Conservation (phyloP, 23 tunicate genomes). For the Trididemnum miniatum region DNA sequence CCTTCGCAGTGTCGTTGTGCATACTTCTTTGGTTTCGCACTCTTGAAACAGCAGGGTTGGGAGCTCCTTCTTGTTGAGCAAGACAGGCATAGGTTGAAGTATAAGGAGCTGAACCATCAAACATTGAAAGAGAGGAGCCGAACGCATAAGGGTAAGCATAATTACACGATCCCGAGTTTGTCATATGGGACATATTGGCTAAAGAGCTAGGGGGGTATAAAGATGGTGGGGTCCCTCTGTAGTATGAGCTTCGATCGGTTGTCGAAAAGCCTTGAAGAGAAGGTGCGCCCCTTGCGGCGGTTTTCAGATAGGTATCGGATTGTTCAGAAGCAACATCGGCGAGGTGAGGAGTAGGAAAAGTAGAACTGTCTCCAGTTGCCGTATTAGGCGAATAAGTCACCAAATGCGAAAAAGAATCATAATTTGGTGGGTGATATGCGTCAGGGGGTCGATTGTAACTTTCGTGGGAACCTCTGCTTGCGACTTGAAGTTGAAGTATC, state of each 20-base stretch:
- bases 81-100: neutral
- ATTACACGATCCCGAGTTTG: neutral
- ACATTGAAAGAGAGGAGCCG: neutral
- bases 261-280: neutral
- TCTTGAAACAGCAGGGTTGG: no score
- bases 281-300: neutral
- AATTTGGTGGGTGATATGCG: neutral
- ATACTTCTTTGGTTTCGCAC: neutral
- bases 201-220: neutral
- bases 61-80: neutral
- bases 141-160: neutral
- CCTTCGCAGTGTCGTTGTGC: constrained; percentile 1
- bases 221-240: neutral
- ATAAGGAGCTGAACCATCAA: neutral
- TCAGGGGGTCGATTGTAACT: neutral
- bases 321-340: neutral
- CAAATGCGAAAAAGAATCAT: neutral
- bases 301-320: neutral
- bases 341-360: neutral
- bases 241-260: neutral
- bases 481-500: neutral
- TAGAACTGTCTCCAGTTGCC: neutral
- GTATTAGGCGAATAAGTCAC: neutral
- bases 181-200: neutral
- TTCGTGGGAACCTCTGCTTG: constrained; percentile 8